Conservation (phyloP, 2,888 invertebrate genomes). For the Limnephilus auricula region DNA sequence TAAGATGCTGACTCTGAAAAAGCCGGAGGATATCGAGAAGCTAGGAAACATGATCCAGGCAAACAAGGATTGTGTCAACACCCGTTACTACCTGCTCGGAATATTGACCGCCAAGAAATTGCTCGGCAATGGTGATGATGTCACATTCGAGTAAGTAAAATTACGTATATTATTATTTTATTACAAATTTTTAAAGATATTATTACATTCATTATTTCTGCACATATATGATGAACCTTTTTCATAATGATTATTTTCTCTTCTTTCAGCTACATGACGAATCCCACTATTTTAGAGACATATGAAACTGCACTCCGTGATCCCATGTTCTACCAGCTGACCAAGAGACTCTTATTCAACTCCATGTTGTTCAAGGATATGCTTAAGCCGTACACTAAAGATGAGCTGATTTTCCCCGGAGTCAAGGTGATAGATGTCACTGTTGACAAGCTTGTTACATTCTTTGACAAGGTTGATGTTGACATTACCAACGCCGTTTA, state of each 20-base stretch:
- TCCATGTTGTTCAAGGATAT: constrained; percentile 80
- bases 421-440: constrained; percentile 81
- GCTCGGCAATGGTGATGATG: constrained; percentile 75
- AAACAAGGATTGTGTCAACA: constrained; percentile 80
- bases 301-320: constrained; percentile 84
- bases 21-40: constrained; percentile 79
- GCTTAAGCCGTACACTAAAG: constrained; percentile 79
- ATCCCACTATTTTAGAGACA: constrained; percentile 80
- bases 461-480: constrained; percentile 83
- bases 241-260: background rate
- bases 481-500: constrained; percentile 81
- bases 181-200: no score
- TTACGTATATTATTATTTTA: no score
- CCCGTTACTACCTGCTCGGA: constrained; percentile 79
- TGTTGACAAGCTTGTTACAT: constrained; percentile 82
- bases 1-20: constrained; percentile 78
- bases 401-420: constrained; percentile 81
- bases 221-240: no score
- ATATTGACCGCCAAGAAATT: constrained; percentile 78
- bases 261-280: constrained; percentile 74
- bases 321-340: constrained; percentile 84
- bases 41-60: constrained; percentile 83
- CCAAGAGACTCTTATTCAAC: constrained; percentile 79
- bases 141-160: constrained; percentile 62
- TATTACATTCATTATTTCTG: no score